Base-by-base conservation (phyloP, 1,140 invertebrate species). In the Phocides pigmalion region DNA sequence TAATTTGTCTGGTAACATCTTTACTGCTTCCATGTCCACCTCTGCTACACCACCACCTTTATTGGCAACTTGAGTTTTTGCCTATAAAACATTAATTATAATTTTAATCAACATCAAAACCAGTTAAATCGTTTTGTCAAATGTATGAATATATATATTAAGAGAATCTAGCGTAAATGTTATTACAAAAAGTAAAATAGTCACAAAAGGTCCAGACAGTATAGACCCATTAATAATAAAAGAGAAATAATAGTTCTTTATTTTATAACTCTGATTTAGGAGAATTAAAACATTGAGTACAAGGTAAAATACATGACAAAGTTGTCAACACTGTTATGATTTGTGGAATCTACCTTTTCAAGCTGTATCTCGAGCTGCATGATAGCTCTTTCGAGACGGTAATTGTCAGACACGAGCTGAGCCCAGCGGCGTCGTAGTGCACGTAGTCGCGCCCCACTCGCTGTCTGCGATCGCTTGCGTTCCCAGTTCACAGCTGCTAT, bases 401-500 rank as follows among this genome's bases (percentile, higher is more conserved):
- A 99, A 92, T 99, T 99, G 87, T 99, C 98, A 14, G 97, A 98
- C 0, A 99, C 98, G 25, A 99, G 93, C 37, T 97, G 95, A 5
- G 99, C 98, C 98, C 98, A 99, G 64, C 96, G 95, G 0, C 95
- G 93, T 74, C 98, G 96, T 4, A 98, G 87, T 14, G 94, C 94
- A 41, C 95, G 92, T 15, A 98, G 79, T 79, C 97, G 95, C 35
- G 98, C 96, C 1, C 98, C 98, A 46, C 97, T 97, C 69, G 96
- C 94, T 0, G 95, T 97, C 90, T 99, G 98, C 65, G 96, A 95
- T 16, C 95, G 95, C 84, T 99, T 99, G 19, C 98, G 94, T 72
- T 98, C 94, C 97, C 97, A 98, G 85, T 99, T 99, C 0, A 98
- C 94, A 79, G 98, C 95, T 81, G 98, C 97, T 82, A 98, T 97